Conservation (phyloP, 2,888 invertebrate genomes). For the Lapara coniferarum region DNA sequence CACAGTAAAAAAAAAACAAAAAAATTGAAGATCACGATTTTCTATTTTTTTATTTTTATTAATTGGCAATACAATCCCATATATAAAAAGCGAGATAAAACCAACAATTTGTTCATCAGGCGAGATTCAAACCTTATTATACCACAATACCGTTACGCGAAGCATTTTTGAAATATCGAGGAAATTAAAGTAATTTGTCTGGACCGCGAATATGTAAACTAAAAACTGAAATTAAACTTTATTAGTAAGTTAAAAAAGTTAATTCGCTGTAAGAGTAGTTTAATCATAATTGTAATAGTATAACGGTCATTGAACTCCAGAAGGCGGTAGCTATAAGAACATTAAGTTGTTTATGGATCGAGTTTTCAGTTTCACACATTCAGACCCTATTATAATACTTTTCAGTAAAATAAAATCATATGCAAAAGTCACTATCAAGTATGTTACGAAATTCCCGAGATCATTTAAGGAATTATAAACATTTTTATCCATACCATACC, state of each 20-base stretch:
- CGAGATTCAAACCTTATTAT: background rate
- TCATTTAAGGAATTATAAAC: too few relatives aligned
- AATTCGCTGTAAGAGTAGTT: background rate
- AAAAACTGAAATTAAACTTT: conserved; percentile 9
- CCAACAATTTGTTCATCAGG: background rate
- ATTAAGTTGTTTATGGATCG: too few relatives aligned
- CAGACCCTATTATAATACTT: too few relatives aligned
- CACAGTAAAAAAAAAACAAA: too few relatives aligned
- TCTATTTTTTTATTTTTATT: too few relatives aligned
- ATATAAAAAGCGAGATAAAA: background rate
- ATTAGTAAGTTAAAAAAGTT: conserved; percentile 6
- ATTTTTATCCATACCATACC: too few relatives aligned
- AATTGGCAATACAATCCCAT: background rate
- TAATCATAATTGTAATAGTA: background rate
- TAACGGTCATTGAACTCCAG: background rate
- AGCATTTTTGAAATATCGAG: conserved; percentile 6
- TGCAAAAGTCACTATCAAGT: too few relatives aligned
- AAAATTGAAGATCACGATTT: too few relatives aligned
- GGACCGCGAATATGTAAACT: background rate
- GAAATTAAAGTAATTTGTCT: conserved; percentile 7
- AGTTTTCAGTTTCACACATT: too few relatives aligned
- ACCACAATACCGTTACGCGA: conserved; percentile 7
- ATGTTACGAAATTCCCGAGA: too few relatives aligned
- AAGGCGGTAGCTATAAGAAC: too few relatives aligned
- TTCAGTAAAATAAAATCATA: too few relatives aligned